Evolutionary conservation across 2,888 invertebrate species (phyloP).

Genomic region (Punctoribates punctum): DNA sequence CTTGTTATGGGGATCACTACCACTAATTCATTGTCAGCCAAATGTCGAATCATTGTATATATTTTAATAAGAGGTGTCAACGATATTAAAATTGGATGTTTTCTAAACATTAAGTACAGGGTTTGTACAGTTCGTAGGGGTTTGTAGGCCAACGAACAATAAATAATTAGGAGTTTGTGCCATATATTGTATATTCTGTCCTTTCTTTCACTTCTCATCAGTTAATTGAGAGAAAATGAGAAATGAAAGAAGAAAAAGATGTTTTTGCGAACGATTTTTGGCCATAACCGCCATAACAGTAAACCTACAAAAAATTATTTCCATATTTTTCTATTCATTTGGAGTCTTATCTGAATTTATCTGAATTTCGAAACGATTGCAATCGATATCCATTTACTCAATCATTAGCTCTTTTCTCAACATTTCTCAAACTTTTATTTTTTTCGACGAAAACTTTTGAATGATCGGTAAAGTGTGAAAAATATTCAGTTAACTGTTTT

Average conservation of each 20-base stretch:
- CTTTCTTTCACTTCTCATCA: constrained; percentile 26
- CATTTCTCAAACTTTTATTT: neutral
- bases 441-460: neutral
- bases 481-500: neutral
- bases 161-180: neutral
- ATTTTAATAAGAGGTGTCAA: constrained; percentile 21
- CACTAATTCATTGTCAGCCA: constrained; percentile 7
- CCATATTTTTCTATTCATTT: too few species aligned
- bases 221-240: neutral
- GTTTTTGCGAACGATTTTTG: neutral
- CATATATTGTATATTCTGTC: neutral
- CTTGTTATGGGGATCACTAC: too few species aligned
- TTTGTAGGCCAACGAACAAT: constrained; percentile 13
- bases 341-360: too few species aligned
- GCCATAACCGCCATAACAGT: neutral
- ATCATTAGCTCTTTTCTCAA: constrained; percentile 13
- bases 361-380: neutral
- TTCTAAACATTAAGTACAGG: constrained; percentile 1
- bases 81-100: constrained; percentile 19
- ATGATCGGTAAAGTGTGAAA: neutral
- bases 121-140: neutral
- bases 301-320: neutral
- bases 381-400: constrained; percentile 11
- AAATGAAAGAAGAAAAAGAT: neutral
- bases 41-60: constrained; percentile 22